Evolutionary conservation across 2,797 vertebrate genomes (phyloP).

Genomic region (Pempheris klunzingeri): DNA sequence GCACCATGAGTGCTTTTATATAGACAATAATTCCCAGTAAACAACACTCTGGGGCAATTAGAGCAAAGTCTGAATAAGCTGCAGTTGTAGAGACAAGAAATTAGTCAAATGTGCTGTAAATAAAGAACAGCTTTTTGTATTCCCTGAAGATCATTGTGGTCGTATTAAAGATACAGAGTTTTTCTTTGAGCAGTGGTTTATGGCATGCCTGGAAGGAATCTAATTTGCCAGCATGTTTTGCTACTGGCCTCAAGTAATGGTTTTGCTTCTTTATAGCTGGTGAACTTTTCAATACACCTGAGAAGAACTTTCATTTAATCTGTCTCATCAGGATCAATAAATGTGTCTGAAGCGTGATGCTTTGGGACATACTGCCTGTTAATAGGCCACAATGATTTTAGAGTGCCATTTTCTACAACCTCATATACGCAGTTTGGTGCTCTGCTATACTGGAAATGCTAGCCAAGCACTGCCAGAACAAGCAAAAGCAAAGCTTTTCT

Average conservation of each 20-base stretch:
- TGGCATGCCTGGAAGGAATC: slow-evolving; percentile 46
- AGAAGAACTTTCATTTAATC: slow-evolving; percentile 81
- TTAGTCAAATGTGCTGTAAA: slow-evolving; percentile 51
- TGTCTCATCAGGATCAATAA: slow-evolving; percentile 78
- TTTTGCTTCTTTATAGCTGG: slow-evolving; percentile 65
- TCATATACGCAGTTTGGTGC: slow-evolving; percentile 13
- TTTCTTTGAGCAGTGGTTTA: slow-evolving; percentile 39
- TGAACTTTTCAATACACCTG: slow-evolving; percentile 75
- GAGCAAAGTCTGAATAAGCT: slow-evolving; percentile 18
- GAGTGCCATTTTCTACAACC: slow-evolving; percentile 55
- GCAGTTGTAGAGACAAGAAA: slow-evolving; percentile 42
- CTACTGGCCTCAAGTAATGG: slow-evolving; percentile 57
- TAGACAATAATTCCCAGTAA: slow-evolving; percentile 40
- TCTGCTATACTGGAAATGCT: slow-evolving; percentile 36
- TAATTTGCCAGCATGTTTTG: slow-evolving; percentile 60
- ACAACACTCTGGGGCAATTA: slow-evolving; percentile 45
- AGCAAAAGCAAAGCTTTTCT: slow-evolving; percentile 30
- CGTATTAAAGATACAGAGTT: slow-evolving; percentile 36
- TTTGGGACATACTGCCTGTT: slow-evolving; percentile 61
- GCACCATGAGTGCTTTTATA: slow-evolving; percentile 20
- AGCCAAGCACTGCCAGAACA: slow-evolving; percentile 1
- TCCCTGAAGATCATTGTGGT: slow-evolving; percentile 22
- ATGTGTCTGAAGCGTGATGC: slow-evolving; percentile 72
- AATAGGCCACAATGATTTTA: slow-evolving; percentile 68
- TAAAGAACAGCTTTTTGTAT: slow-evolving; percentile 39